Base-by-base conservation (phyloP, 1,140 invertebrate genomes). In the Hylyphantes graminicola region DNA sequence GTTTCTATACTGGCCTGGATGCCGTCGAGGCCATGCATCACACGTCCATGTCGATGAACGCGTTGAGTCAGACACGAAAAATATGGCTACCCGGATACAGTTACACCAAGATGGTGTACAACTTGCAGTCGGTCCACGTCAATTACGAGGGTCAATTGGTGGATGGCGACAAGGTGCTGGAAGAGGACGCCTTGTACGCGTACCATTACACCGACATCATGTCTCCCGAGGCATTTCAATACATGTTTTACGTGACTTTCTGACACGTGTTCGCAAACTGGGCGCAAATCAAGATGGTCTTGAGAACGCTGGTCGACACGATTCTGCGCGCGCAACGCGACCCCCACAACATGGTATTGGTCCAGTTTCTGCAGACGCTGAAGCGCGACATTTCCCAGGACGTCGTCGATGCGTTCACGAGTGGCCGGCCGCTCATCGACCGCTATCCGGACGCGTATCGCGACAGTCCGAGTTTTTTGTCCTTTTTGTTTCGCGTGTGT, bases 61-160 rank as follows among this genome's bases (percentile, higher is more conserved):
- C n/a, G 7, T 54, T 78, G 8, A 17, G 9, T 0, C 19, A 64
- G 11, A 5, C 35, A 0, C 13, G 50, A 10, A 65, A 65, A 5
- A 78, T 78, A 65, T 78, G 75, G 75, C 6, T 65, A 78, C 75
- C 75, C 0, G 61, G 61, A 17, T 78, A 78, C 50, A 51, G 50
- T 48, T 67, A 78, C 35, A 19, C 35, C 3, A 78, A 67, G 67
- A 65, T 50, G 15, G 61, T 54, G 4, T 78, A 65, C 51, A 65
- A 67, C 35, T 51, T 78, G 5, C 75, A 78, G 21, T 61, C 9
- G 5, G 1, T 78, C 0, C 7, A 64, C 7, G 51, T 67, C 5
- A 63, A 65, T 65, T 78, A 78, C 55, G n/a, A 57, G n/a, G 75
- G 75, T 17, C 48, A 51, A 12, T 54, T 78, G 13, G 21, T 78